Conservation (phyloP, 2,797 vertebrate species). For the Pseudochirops corinnae region DNA sequence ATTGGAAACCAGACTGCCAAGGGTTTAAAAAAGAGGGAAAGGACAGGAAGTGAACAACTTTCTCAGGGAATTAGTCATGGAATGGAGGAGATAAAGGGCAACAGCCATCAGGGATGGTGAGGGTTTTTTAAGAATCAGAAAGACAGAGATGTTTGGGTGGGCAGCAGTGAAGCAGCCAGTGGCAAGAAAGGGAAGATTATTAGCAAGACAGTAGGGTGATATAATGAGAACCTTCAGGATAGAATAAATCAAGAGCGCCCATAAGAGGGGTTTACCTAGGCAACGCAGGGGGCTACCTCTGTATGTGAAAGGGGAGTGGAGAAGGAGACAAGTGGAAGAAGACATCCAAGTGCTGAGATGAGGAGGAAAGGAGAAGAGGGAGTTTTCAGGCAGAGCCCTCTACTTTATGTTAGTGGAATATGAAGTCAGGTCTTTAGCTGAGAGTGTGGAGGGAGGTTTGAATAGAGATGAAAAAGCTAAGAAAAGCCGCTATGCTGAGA, state of each 20-base stretch:
- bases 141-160: not conserved
- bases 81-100: not conserved
- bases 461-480: not conserved
- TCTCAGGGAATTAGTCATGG: not conserved
- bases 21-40: not conserved
- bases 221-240: not conserved
- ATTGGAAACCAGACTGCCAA: not conserved
- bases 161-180: not conserved
- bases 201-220: not conserved
- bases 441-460: not conserved
- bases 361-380: not conserved
- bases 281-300: not conserved
- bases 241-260: not conserved
- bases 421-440: not conserved
- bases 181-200: not conserved
- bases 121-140: not conserved
- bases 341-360: not conserved
- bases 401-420: not conserved
- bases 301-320: not conserved
- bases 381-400: accelerated
- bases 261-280: not conserved
- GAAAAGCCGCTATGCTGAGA: not conserved
- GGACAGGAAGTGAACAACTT: not conserved
- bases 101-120: not conserved
- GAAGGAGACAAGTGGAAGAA: not conserved